A percentile compares a stretch with the other conserved stretches of the same genome.
Conservation (phyloP, 2,113 vertebrate species). For the Notothenia rossii region DNA sequence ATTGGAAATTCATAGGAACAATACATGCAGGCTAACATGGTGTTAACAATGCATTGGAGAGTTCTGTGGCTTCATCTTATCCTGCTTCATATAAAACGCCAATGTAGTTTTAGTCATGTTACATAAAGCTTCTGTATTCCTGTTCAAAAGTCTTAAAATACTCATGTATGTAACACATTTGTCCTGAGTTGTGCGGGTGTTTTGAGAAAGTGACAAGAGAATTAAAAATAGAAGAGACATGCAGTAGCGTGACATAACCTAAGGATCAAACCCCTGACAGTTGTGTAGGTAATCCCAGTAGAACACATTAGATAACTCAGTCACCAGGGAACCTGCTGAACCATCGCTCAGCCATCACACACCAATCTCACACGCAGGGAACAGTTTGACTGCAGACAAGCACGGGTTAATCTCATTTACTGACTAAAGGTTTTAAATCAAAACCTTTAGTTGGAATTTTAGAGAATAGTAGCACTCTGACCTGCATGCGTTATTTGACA, state of each 20-base stretch:
- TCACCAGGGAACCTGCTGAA: conserved; percentile 35
- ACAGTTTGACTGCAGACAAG: background rate
- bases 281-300: conserved; percentile 64
- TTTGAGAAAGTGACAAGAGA: background rate
- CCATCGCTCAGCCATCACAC: conserved; percentile 36
- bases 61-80: background rate
- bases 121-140: background rate
- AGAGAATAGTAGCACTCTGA: background rate
- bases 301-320: conserved; percentile 58
- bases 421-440: background rate
- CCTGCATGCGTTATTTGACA: background rate
- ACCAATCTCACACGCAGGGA: conserved; percentile 7
- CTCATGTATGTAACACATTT: background rate
- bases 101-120: background rate
- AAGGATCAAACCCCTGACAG: conserved; percentile 46
- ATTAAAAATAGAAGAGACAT: conserved; percentile 50
- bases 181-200: background rate
- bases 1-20: background rate
- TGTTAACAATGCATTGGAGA: background rate
- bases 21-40: background rate
- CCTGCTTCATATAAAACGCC: background rate
- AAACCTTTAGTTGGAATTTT: background rate
- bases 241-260: conserved; percentile 37
- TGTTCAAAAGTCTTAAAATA: too few species aligned
- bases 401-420: background rate